Evolutionary conservation across 2,888 invertebrate genomes (phyloP), one percentile per base, ranked within the genome.

Genomic region (Pogonocherus hispidulus): DNA sequence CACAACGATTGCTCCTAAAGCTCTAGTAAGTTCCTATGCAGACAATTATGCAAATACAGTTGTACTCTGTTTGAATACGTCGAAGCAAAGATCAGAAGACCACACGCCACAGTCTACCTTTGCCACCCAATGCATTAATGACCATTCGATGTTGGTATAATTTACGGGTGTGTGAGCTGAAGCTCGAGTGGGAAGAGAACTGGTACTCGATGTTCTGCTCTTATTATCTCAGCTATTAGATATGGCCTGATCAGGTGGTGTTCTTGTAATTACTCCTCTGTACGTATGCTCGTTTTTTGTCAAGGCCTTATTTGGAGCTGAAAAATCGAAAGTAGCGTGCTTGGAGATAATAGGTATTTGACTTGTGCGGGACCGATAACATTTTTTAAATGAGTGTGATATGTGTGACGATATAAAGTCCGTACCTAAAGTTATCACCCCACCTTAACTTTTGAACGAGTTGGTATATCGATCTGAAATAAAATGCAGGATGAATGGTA

Each of bases 111-210:
- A n/a, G 67, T 68, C 68, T 32, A 66, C 23, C 70, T 71, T 78
- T 78, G 80, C 83, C 83, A 83, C 83, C 83, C 84, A 81, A 80
- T 76, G 79, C 82, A 82, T 84, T 84, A 84, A 84, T 84, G 85
- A 84, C 84, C 82, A 81, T 84, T 84, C 84, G 84, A 84, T 84
- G 84, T 84, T 83, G 80, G 78, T 80, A 83, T 84, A 84, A 84
- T 85, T 85, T 85, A 85, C 84, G 81, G 79, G 78, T 78, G 76
- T 76, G 77, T 75, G 27, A 27, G 51, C 16, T 74, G 72, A 76
- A 75, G 79, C 79, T 80, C 79, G 82, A 81, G 82, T 82, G 83
- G 82, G 82, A 80, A 80, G 81, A 75, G 72, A 81, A 80, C 77
- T 79, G 77, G 69, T 67, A 70, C 74, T 78, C 76, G 71, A 75